phyloP scores from a whole-genome alignment of 2,888 invertebrate species.

The Lypha dubia region DNA sequence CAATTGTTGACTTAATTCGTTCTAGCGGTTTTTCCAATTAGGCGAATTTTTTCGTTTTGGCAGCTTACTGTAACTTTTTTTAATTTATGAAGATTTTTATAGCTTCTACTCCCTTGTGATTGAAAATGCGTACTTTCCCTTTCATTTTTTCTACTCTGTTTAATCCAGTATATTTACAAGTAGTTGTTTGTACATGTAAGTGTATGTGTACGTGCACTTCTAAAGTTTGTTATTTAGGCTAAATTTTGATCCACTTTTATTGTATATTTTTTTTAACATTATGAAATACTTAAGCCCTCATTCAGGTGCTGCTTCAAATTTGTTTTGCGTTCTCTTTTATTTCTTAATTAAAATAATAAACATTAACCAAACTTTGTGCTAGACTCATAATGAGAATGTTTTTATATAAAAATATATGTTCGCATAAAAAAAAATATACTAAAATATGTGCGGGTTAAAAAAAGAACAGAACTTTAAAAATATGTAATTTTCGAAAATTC shows the following conservation, averaged over 20 bases:
- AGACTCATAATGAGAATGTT: conserved; percentile 40
- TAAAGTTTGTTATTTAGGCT: conserved; percentile 10
- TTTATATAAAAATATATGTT: background rate
- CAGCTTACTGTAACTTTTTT: background rate
- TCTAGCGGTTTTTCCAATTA: no score
- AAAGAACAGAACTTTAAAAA: background rate
- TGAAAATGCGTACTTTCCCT: background rate
- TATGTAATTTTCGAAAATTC: background rate
- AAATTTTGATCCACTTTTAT: conserved; percentile 26
- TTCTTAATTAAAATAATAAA: conserved; percentile 59
- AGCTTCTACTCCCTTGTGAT: background rate
- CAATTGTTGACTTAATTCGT: no score
- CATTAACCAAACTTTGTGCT: conserved; percentile 36
- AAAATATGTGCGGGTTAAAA: conserved; percentile 12
- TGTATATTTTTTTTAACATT: background rate
- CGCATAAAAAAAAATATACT: background rate
- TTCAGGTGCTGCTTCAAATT: background rate
- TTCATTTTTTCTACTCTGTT: conserved; percentile 11
- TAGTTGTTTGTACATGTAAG: no score
- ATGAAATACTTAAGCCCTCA: conserved; percentile 25
- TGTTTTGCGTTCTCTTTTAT: background rate
- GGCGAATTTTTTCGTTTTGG: background rate
- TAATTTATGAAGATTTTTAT: background rate
- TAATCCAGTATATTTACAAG: background rate
- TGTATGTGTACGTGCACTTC: background rate